phyloP scores from a whole-genome alignment of 2,113 vertebrate species.

The human region GRCh38 chr2:29282501-29283000 shows the following conservation, averaged over 20 bases:
- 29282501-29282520: background rate
- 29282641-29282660: background rate
- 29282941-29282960: background rate
- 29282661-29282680: background rate
- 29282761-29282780: background rate
- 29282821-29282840: background rate
- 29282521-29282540: background rate
- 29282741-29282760: background rate
- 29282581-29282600: background rate
- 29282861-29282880: background rate
- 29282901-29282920: background rate
- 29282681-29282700: background rate
- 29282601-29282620: constrained; percentile 16
- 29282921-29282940: accelerated
- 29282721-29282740: background rate
- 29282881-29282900: background rate
- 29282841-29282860: background rate
- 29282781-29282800: background rate
- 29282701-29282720: background rate
- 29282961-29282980: background rate
- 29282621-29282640: background rate
- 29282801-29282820: background rate
- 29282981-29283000: background rate
- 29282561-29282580: background rate
- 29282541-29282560: background rate